Conservation (phyloP, 1,140 invertebrate genomes). For the Drosophila bifasciata region DNA sequence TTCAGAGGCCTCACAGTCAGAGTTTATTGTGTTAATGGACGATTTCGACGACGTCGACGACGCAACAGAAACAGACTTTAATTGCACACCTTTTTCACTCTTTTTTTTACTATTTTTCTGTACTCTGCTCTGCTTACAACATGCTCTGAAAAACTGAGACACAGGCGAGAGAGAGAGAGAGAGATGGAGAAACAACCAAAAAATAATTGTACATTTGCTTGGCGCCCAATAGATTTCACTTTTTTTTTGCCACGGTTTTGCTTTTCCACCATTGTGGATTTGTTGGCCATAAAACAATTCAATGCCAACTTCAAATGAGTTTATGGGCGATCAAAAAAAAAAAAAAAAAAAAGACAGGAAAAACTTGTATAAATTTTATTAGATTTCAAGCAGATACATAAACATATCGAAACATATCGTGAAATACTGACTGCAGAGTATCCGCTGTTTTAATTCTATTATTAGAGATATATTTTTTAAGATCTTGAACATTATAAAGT, state of each 20-base stretch:
- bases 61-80: slow-evolving; percentile 58
- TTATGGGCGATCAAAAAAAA: slow-evolving; percentile 44
- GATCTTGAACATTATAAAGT: no score
- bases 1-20: slow-evolving; percentile 47
- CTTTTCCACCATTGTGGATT: slow-evolving; percentile 54
- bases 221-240: slow-evolving; percentile 63
- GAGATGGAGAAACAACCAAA: slow-evolving; percentile 12
- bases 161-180: neutral
- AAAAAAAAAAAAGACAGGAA: slow-evolving; percentile 25
- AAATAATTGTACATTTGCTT: slow-evolving; percentile 52
- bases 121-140: slow-evolving; percentile 31
- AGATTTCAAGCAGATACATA: slow-evolving; percentile 16
- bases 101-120: no score
- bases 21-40: slow-evolving; percentile 78
- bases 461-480: no score
- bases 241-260: slow-evolving; percentile 46
- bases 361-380: slow-evolving; percentile 6
- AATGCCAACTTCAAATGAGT: slow-evolving; percentile 67
- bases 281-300: slow-evolving; percentile 57
- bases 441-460: no score
- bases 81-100: slow-evolving; percentile 49
- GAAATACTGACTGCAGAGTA: no score
- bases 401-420: neutral
- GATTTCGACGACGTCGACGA: slow-evolving; percentile 54
- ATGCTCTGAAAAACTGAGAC: slow-evolving; percentile 35